phyloP scores from a whole-genome alignment of 2,797 vertebrate genomes.

The Cossypha niveicapilla region DNA sequence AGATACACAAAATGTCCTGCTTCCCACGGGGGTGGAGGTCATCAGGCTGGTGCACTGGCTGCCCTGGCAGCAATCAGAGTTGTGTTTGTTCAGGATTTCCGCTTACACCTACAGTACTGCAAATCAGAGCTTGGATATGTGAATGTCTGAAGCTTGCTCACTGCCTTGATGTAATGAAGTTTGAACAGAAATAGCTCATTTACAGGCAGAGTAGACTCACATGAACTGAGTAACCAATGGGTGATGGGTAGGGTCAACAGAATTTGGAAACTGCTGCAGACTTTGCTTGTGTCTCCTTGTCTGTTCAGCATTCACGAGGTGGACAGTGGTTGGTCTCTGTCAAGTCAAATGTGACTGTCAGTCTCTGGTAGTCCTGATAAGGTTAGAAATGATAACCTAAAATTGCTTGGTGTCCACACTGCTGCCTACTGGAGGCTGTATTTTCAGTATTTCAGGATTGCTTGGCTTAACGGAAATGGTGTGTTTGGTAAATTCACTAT shows the following conservation, averaged over 20 bases:
- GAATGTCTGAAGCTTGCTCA: neutral
- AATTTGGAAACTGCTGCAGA: neutral
- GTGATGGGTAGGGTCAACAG: neutral
- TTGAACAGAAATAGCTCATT: neutral
- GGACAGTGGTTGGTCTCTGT: neutral
- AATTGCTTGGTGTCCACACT: neutral
- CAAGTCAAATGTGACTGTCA: neutral
- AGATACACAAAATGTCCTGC: neutral
- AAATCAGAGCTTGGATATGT: neutral
- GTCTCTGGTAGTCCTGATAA: neutral
- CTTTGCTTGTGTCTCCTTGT: neutral
- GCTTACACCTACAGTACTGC: neutral
- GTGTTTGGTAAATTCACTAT: neutral
- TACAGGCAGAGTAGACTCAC: neutral
- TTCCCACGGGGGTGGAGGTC: neutral
- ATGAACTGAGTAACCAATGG: neutral
- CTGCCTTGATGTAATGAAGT: neutral
- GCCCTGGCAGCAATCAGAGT: neutral
- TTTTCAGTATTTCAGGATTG: neutral
- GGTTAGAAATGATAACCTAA: neutral
- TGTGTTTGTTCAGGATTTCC: slow-evolving; percentile 43
- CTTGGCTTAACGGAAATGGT: neutral
- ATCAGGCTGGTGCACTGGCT: neutral
- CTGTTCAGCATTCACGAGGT: neutral
- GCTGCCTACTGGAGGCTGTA: neutral